phyloP scores from a whole-genome alignment of 2,797 vertebrate genomes.

The Anabas testudineus region DNA sequence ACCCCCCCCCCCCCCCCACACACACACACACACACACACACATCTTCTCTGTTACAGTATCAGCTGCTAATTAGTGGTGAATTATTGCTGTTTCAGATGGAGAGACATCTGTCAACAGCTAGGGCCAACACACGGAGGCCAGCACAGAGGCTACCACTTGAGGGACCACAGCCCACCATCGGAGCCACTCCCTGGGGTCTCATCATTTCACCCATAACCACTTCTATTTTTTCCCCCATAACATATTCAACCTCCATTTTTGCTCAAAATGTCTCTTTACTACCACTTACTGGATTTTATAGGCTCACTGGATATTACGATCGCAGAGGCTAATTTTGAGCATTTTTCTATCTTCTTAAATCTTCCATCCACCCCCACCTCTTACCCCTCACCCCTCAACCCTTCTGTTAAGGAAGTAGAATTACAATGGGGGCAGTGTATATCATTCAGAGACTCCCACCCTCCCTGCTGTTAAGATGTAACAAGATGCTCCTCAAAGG shows the following conservation, averaged over 20 bases:
- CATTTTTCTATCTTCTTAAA: neutral
- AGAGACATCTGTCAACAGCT: constrained; percentile 66
- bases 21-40: too few relatives aligned
- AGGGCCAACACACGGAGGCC: constrained; percentile 44
- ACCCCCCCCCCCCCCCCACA: neutral
- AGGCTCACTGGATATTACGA: too few relatives aligned
- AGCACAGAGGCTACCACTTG: constrained; percentile 38
- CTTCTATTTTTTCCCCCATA: constrained; percentile 1
- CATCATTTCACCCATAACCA: constrained; percentile 18
- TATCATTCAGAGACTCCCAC: neutral
- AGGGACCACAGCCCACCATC: constrained; percentile 39
- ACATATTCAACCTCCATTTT: neutral
- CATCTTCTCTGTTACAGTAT: constrained; percentile 49
- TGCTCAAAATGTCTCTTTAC: neutral
- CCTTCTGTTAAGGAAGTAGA: constrained; percentile 32
- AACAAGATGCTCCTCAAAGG: constrained; percentile 61
- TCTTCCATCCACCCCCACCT: constrained; percentile 24
- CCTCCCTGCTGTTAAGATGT: constrained; percentile 37
- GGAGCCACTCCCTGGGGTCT: constrained; percentile 48
- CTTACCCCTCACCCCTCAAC: constrained; percentile 11
- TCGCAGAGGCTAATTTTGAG: neutral
- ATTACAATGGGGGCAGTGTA: constrained; percentile 65
- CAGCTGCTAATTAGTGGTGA: constrained; percentile 46
- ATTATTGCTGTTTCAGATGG: constrained; percentile 42
- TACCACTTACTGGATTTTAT: neutral